Percentiles rank a stretch among this genome's conserved stretches.
These are phyloP conservation scores for Caerostris extrusa DNA, from an alignment of 1,140 invertebrate species.

Conservation along the genomic window DNA sequence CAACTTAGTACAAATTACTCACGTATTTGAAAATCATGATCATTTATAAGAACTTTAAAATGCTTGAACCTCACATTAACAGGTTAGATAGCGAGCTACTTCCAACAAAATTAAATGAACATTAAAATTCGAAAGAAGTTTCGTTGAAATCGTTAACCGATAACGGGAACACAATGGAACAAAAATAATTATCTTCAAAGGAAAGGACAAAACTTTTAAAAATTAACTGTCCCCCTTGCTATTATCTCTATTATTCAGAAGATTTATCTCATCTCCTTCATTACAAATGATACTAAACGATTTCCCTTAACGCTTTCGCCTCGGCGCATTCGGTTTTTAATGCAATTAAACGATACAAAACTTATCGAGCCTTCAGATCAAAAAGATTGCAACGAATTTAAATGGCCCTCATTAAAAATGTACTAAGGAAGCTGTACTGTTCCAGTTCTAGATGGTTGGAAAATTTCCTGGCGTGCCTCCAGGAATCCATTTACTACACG, in stretches of 20 bases:
- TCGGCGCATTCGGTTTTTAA: constrained; percentile 4
- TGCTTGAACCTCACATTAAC: too few species aligned
- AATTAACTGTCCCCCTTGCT: background rate
- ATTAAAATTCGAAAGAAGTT: background rate
- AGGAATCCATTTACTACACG: constrained; percentile 22
- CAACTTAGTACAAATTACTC: too few species aligned
- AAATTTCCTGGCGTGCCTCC: constrained; percentile 14
- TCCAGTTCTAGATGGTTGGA: background rate
- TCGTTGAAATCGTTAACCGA: background rate
- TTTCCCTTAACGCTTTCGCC: background rate
- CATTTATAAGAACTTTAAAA: too few species aligned
- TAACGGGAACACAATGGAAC: background rate
- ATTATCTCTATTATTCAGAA: background rate
- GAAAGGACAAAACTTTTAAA: background rate
- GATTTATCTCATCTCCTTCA: background rate
- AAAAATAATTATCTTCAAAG: background rate
- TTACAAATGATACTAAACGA: background rate
- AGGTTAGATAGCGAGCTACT: too few species aligned
- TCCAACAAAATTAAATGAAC: background rate
- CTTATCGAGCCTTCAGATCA: background rate
- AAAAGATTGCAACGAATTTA: constrained; percentile 28
- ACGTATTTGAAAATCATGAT: too few species aligned
- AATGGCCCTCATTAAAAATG: constrained; percentile 23
- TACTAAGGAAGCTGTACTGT: background rate
- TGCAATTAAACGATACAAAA: constrained; percentile 10